These are phyloP conservation scores for Ascaphus truei DNA, from an alignment of 2,113 vertebrate genomes.

Conservation along the genomic window DNA sequence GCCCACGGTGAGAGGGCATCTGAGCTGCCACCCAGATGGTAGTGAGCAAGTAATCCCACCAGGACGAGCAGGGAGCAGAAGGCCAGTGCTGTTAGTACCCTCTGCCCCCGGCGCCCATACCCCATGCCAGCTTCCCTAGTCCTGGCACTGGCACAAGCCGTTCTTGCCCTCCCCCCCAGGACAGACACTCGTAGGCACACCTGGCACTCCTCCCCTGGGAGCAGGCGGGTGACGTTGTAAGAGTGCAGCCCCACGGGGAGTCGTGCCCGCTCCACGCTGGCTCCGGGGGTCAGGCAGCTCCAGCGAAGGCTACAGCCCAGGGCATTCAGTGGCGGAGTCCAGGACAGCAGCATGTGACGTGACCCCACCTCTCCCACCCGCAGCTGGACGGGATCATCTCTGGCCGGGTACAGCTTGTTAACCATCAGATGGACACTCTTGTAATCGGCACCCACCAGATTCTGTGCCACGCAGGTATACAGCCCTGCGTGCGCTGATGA, in stretches of 20 bases:
- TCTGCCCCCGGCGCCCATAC: constrained; percentile 48
- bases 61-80: constrained; percentile 66
- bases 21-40: neutral
- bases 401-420: constrained; percentile 54
- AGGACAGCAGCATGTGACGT: constrained; percentile 74
- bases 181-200: constrained; percentile 79
- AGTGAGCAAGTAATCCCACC: constrained; percentile 39
- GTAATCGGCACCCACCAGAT: constrained; percentile 86
- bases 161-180: constrained; percentile 56
- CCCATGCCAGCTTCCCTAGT: constrained; percentile 64
- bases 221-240: constrained; percentile 88
- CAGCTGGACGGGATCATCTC: constrained; percentile 52
- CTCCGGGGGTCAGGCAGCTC: constrained; percentile 56
- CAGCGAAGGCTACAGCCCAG: constrained; percentile 82
- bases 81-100: constrained; percentile 57
- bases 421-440: constrained; percentile 75
- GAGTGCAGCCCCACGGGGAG: constrained; percentile 77
- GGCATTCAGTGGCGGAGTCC: constrained; percentile 73
- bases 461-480: constrained; percentile 94
- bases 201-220: constrained; percentile 77
- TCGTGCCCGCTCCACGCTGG: constrained; percentile 58
- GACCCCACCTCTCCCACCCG: constrained; percentile 66
- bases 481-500: constrained; percentile 70
- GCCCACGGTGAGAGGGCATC: neutral
- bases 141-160: constrained; percentile 65